A percentile compares a stretch with the other conserved stretches of the same genome.
phyloP scores from a whole-genome alignment of 2,797 vertebrate species.

The Ciconia nigra region DNA sequence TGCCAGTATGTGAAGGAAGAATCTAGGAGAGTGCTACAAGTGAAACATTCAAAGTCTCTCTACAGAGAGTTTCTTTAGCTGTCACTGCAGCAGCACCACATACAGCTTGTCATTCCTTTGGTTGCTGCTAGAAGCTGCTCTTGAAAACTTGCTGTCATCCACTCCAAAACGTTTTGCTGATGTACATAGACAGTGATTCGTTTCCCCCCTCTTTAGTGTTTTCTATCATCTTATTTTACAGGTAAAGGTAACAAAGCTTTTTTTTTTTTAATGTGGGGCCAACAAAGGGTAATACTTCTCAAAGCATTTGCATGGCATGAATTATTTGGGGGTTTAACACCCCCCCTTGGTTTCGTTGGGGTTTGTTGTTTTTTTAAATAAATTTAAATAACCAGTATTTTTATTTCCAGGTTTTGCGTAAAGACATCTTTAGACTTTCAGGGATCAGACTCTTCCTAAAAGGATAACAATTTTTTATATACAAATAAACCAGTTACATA shows the following conservation, averaged over 20 bases:
- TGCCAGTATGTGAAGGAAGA: neutral
- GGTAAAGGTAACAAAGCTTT: neutral
- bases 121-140: neutral
- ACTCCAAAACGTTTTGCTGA: neutral
- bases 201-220: neutral
- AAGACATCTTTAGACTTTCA: neutral
- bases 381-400: neutral
- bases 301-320: neutral
- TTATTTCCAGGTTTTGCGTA: neutral
- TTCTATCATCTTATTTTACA: neutral
- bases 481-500: neutral
- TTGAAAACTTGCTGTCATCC: neutral
- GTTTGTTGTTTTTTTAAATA: neutral
- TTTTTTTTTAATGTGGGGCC: neutral
- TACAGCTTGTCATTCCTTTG: neutral
- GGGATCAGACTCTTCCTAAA: neutral
- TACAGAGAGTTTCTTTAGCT: neutral
- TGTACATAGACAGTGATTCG: neutral
- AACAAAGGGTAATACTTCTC: neutral
- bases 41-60: neutral
- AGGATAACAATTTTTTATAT: neutral
- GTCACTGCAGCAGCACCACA: neutral
- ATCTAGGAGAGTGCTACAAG: neutral
- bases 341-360: fast-evolving
- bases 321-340: neutral